These are phyloP conservation scores for Otis tarda DNA, from an alignment of 2,113 vertebrate genomes.

Conservation along the genomic window DNA sequence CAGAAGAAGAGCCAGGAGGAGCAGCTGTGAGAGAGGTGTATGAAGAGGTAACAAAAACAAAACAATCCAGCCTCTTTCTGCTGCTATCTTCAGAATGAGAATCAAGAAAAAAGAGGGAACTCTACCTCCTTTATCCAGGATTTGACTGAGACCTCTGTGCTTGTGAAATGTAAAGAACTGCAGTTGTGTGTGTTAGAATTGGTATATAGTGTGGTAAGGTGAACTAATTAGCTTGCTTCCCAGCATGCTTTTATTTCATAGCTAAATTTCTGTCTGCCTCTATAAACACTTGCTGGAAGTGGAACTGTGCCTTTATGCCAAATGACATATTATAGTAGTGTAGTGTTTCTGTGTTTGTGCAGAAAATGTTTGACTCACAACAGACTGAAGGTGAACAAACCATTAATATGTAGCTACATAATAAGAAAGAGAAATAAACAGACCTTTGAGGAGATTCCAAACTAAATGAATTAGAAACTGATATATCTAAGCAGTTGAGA, in stretches of 20 bases:
- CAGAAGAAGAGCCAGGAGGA: constrained; percentile 87
- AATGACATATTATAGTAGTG: neutral
- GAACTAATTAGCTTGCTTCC: neutral
- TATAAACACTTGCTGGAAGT: neutral
- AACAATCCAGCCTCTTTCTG: neutral
- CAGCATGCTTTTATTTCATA: neutral
- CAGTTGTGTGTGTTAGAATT: neutral
- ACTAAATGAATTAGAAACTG: neutral
- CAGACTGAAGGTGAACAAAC: neutral
- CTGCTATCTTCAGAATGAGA: neutral
- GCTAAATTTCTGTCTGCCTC: neutral
- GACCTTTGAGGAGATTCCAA: neutral
- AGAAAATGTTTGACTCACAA: neutral
- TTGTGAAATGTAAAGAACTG: neutral
- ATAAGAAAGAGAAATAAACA: neutral
- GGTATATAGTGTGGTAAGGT: neutral
- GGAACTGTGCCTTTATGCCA: neutral
- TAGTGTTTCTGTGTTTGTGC: neutral
- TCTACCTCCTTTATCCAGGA: neutral
- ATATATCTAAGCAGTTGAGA: neutral
- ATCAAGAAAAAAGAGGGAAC: neutral
- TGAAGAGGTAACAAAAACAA: constrained; percentile 81
- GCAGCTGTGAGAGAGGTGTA: constrained; percentile 89
- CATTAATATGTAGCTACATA: neutral
- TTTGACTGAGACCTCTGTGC: neutral